These are phyloP conservation scores for Gracilinanus agilis DNA, from an alignment of 2,113 vertebrate genomes.

Conservation along the genomic window DNA sequence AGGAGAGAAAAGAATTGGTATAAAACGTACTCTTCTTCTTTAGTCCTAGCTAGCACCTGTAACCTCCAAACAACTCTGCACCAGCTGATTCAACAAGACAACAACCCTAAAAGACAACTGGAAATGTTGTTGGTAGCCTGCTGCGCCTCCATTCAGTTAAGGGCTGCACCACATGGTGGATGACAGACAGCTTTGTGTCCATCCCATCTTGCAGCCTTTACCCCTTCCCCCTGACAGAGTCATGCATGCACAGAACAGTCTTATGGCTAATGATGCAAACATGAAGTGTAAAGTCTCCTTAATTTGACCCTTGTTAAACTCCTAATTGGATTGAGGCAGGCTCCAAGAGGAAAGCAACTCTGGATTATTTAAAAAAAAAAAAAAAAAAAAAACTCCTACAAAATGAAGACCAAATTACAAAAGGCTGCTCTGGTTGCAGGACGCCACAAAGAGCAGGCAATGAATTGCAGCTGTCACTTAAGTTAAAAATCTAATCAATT, in stretches of 20 bases:
- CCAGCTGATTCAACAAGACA: conserved; percentile 85
- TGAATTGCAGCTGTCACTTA: conserved; percentile 89
- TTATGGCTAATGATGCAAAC: conserved; percentile 88
- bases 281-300: conserved; percentile 93
- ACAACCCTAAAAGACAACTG: conserved; percentile 85
- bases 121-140: conserved; percentile 87
- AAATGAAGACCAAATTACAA: conserved; percentile 87
- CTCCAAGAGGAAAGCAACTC: conserved; percentile 87
- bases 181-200: conserved; percentile 87
- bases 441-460: conserved; percentile 85
- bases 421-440: conserved; percentile 85
- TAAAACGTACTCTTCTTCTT: conserved; percentile 66
- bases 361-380: conserved; percentile 85
- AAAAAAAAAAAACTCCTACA: conserved; percentile 81
- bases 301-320: conserved; percentile 95
- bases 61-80: conserved; percentile 83
- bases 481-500: conserved; percentile 89
- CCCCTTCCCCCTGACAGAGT: conserved; percentile 80
- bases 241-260: conserved; percentile 82
- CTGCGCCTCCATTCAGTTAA: conserved; percentile 84
- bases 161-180: conserved; percentile 82
- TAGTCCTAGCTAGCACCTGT: conserved; percentile 88
- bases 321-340: conserved; percentile 95
- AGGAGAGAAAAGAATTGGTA: conserved; percentile 72
- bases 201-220: conserved; percentile 73